phyloP scores from a whole-genome alignment of 2,113 vertebrate genomes.

The Catagonus wagneri region DNA sequence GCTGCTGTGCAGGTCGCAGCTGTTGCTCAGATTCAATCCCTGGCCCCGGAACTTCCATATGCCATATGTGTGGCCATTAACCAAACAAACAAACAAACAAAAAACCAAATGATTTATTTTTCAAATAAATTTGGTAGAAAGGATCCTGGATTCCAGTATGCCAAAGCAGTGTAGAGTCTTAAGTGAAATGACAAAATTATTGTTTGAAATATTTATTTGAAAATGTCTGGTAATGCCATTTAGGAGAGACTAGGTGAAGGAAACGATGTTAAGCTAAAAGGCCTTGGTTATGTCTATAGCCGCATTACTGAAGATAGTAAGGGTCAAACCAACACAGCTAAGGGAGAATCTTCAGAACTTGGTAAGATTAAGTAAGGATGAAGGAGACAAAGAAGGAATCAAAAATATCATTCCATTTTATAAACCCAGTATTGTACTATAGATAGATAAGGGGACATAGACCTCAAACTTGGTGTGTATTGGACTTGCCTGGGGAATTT shows the following conservation, averaged over 20 bases:
- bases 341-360: conserved; percentile 10
- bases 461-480: neutral
- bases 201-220: conserved; percentile 36
- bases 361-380: neutral
- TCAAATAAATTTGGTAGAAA: conserved; percentile 2
- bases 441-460: neutral
- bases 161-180: neutral
- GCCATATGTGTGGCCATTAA: too few relatives aligned
- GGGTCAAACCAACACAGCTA: conserved; percentile 2
- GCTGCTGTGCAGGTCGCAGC: too few relatives aligned
- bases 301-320: neutral
- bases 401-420: conserved; percentile 54
- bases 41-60: too few relatives aligned
- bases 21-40: too few relatives aligned
- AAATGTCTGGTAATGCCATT: neutral
- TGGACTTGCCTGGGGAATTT: conserved; percentile 20
- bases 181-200: neutral
- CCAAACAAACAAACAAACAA: neutral
- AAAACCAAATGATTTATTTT: neutral
- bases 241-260: neutral
- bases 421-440: conserved; percentile 17
- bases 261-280: conserved; percentile 10
- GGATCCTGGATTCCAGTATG: neutral
- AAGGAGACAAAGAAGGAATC: conserved; percentile 7
- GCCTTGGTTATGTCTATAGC: neutral